Evolutionary conservation across 2,888 invertebrate species (phyloP).

Genomic region (Perithous albicinctus): DNA sequence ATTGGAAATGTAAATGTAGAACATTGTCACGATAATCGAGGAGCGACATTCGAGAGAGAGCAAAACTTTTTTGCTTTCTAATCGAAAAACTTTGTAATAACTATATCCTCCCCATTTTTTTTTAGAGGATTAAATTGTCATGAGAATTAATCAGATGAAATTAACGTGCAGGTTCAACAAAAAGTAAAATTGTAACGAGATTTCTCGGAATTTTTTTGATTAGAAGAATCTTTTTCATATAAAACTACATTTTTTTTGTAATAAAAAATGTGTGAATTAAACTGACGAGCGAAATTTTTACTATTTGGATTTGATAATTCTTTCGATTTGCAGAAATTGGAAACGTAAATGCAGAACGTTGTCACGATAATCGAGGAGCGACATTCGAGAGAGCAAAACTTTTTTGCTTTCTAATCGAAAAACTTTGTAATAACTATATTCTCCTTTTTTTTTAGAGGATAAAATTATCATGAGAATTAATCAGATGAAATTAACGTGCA

Average conservation of each 20-base stretch:
- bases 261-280: too few species aligned
- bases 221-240: too few species aligned
- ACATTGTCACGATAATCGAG: background rate
- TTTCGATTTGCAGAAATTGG: slow-evolving; percentile 11
- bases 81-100: background rate
- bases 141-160: background rate
- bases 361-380: background rate
- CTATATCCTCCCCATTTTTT: background rate
- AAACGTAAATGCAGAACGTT: background rate
- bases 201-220: background rate
- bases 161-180: background rate
- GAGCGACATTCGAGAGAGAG: background rate
- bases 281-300: background rate
- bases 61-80: background rate
- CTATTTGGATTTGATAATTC: slow-evolving; percentile 1
- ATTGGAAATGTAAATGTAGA: background rate
- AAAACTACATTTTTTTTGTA: too few species aligned
- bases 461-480: background rate
- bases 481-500: background rate
- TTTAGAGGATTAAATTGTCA: background rate
- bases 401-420: background rate
- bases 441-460: background rate
- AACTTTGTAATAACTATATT: background rate
- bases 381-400: background rate
- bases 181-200: background rate